phyloP scores from a whole-genome alignment of 2,113 vertebrate species.

The Zosterops lateralis region DNA sequence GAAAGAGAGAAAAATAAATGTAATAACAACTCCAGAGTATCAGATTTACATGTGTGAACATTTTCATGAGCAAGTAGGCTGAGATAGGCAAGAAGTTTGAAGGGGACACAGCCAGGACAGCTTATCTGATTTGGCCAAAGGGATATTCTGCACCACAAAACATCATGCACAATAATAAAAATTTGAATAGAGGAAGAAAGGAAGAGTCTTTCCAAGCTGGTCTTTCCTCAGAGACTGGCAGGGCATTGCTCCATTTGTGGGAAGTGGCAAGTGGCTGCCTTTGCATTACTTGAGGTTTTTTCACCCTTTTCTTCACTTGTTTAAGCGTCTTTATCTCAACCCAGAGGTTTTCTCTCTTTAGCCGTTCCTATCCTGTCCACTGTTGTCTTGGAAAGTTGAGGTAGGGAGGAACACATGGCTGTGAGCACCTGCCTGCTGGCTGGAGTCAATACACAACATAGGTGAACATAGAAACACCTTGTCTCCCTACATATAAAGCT shows the following conservation, averaged over 20 bases:
- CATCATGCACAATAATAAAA: neutral
- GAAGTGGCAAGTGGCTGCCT: neutral
- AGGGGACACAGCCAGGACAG: neutral
- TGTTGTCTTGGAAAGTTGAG: neutral
- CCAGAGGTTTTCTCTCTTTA: neutral
- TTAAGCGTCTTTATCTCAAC: neutral
- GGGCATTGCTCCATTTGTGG: neutral
- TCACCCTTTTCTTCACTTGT: neutral
- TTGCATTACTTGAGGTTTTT: neutral
- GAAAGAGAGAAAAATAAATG: neutral
- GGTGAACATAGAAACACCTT: neutral
- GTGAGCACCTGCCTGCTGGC: neutral
- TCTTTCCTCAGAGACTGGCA: neutral
- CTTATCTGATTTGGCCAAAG: neutral
- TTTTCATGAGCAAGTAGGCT: neutral
- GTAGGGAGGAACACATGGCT: neutral
- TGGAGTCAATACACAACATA: neutral
- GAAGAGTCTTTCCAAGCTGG: fast-evolving
- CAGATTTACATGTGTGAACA: neutral
- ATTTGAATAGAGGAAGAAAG: neutral
- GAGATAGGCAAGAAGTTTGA: neutral
- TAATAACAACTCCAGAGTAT: neutral
- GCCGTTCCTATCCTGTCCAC: neutral
- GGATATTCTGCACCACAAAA: neutral
- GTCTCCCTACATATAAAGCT: neutral